These are phyloP conservation scores for Diorhabda sublineata DNA, from an alignment of 1,140 invertebrate genomes.

Conservation along the genomic window DNA sequence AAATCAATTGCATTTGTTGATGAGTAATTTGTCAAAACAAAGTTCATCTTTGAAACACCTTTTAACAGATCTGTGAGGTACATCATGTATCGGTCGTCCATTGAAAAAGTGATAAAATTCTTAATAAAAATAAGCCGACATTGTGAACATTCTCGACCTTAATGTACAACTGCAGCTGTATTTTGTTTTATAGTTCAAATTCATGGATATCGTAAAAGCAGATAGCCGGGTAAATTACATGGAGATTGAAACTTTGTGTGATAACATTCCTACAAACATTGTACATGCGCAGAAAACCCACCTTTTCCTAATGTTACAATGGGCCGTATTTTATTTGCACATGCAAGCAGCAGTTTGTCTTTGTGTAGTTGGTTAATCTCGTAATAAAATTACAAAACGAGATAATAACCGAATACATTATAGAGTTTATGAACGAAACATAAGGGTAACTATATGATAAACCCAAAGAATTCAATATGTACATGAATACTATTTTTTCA, in stretches of 20 bases:
- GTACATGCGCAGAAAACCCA: too few species aligned
- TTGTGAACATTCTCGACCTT: slow-evolving; percentile 1
- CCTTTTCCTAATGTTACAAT: too few species aligned
- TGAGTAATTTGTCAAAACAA: background rate
- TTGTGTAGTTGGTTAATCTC: too few species aligned
- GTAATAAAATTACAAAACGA: too few species aligned
- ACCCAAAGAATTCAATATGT: too few species aligned
- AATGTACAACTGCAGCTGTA: slow-evolving; percentile 1
- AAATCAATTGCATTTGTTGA: background rate
- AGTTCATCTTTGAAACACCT: background rate
- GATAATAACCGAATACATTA: too few species aligned
- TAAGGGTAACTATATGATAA: too few species aligned
- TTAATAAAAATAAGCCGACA: background rate
- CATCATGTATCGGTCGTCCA: background rate
- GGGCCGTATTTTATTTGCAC: too few species aligned
- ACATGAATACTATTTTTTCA: too few species aligned
- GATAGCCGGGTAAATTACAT: slow-evolving; percentile 2
- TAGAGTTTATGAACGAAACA: too few species aligned
- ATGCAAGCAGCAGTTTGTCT: too few species aligned
- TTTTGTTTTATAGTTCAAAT: background rate
- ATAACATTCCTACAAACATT: background rate
- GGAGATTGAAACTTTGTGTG: background rate
- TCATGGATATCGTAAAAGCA: slow-evolving; percentile 2
- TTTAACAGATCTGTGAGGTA: background rate
- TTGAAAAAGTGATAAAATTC: background rate